Evolutionary conservation across 1,140 invertebrate species (phyloP).

Genomic region (Agrilus planipennis): DNA sequence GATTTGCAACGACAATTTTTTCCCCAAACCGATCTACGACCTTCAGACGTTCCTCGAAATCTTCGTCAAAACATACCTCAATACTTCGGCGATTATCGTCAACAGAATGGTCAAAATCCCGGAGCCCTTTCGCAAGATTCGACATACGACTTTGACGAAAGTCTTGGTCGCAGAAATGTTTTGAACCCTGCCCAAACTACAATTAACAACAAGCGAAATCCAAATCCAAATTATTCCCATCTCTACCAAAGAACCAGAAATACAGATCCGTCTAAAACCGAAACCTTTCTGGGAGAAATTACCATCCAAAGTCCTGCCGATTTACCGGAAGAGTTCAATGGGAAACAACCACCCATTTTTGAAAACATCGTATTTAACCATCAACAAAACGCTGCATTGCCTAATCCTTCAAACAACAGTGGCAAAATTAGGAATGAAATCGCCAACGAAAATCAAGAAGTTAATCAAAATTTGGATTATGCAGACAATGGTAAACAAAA

Average conservation of each 20-base stretch:
- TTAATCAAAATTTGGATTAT: constrained; percentile 11
- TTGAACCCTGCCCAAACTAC: too few species aligned
- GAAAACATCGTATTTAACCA: background rate
- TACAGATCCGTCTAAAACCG: constrained; percentile 42
- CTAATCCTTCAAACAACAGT: background rate
- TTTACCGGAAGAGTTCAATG: constrained; percentile 21
- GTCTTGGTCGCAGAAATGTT: too few species aligned
- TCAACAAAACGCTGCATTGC: background rate
- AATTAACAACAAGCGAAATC: too few species aligned
- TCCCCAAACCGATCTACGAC: too few species aligned
- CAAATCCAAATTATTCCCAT: constrained; percentile 16
- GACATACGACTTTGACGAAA: too few species aligned
- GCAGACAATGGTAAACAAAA: constrained; percentile 3
- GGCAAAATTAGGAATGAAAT: background rate
- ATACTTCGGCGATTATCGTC: too few species aligned
- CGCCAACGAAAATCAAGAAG: background rate
- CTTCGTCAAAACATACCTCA: constrained; percentile 8
- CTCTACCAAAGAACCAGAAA: constrained; percentile 34
- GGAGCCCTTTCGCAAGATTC: too few species aligned
- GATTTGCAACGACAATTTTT: too few species aligned
- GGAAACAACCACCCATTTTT: constrained; percentile 8
- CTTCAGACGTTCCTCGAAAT: too few species aligned
- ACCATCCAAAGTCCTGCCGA: constrained; percentile 44
- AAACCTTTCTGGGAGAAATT: constrained; percentile 45
- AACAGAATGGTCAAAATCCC: too few species aligned